Percentiles rank a stretch among this genome's conserved stretches.
These are phyloP conservation scores for Mechanitis mazaeus DNA, from an alignment of 2,888 invertebrate species.

Conservation along the genomic window DNA sequence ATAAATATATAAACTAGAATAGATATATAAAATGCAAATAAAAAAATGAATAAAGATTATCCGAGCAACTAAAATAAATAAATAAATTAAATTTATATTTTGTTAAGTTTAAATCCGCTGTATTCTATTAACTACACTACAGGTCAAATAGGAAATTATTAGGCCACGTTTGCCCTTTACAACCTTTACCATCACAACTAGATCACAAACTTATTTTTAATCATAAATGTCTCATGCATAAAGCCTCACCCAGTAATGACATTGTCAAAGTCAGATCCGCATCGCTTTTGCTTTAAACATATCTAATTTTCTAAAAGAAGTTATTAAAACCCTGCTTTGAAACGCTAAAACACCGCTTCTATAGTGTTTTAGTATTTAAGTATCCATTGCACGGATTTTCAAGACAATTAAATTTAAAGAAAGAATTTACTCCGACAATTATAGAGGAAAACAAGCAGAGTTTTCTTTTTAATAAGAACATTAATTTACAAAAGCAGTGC, in stretches of 20 bases:
- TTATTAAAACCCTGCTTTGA: neutral
- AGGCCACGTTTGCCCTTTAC: constrained; percentile 54
- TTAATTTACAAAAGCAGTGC: constrained; percentile 6
- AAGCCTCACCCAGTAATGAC: constrained; percentile 44
- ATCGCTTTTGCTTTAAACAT: constrained; percentile 6
- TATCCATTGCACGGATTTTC: neutral
- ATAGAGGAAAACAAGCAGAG: neutral
- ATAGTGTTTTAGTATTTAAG: constrained; percentile 1
- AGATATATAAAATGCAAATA: no score
- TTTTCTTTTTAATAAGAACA: constrained; percentile 1
- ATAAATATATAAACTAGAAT: constrained; percentile 13
- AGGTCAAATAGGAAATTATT: constrained; percentile 58
- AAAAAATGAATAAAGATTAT: no score
- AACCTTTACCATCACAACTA: constrained; percentile 47
- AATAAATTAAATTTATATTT: no score
- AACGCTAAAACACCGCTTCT: neutral
- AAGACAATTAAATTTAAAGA: neutral
- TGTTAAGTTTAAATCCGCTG: constrained; percentile 6
- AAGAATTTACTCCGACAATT: constrained; percentile 4
- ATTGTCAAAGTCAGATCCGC: constrained; percentile 39
- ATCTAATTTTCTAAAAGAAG: constrained; percentile 1
- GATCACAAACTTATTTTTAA: constrained; percentile 60
- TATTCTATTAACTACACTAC: constrained; percentile 31
- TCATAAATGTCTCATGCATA: constrained; percentile 59
- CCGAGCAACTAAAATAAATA: no score